A percentile compares a stretch with the other conserved stretches of the same genome.
phyloP scores from a whole-genome alignment of 2,888 invertebrate genomes.

The Orthosia incerta region DNA sequence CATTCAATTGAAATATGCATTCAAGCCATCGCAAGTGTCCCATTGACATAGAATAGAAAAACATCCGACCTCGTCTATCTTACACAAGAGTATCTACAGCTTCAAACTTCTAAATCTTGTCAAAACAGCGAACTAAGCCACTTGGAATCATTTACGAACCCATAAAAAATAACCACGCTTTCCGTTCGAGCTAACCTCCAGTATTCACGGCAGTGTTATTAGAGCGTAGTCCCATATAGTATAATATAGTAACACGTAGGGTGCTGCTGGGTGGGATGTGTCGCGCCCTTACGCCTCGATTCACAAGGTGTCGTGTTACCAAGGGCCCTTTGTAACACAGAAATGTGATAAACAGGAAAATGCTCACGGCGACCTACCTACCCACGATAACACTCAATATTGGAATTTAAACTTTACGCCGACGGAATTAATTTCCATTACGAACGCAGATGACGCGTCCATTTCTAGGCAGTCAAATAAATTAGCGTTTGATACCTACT shows the following conservation, averaged over 20 bases:
- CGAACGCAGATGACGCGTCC: slow-evolving; percentile 60
- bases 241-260: slow-evolving; percentile 65
- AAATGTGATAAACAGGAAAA: slow-evolving; percentile 81
- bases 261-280: slow-evolving; percentile 66
- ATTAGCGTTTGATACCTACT: slow-evolving; percentile 47
- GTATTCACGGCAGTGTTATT: slow-evolving; percentile 66
- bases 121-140: slow-evolving; percentile 62
- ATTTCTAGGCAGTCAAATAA: slow-evolving; percentile 66
- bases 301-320: slow-evolving; percentile 76
- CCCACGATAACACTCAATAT: slow-evolving; percentile 41
- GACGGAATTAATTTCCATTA: slow-evolving; percentile 56
- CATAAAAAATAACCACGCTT: slow-evolving; percentile 71
- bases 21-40: slow-evolving; percentile 13
- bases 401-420: slow-evolving; percentile 50
- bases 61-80: slow-evolving; percentile 2
- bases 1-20: slow-evolving; percentile 40
- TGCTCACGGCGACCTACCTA: slow-evolving; percentile 63
- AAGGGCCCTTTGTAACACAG: slow-evolving; percentile 68
- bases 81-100: slow-evolving; percentile 25
- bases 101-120: slow-evolving; percentile 57
- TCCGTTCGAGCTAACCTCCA: slow-evolving; percentile 67
- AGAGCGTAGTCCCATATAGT: slow-evolving; percentile 59
- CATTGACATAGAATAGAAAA: slow-evolving; percentile 15
- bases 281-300: slow-evolving; percentile 75
- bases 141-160: slow-evolving; percentile 68